phyloP scores from a whole-genome alignment of 2,888 invertebrate species.

The Chrysolina haemoptera region DNA sequence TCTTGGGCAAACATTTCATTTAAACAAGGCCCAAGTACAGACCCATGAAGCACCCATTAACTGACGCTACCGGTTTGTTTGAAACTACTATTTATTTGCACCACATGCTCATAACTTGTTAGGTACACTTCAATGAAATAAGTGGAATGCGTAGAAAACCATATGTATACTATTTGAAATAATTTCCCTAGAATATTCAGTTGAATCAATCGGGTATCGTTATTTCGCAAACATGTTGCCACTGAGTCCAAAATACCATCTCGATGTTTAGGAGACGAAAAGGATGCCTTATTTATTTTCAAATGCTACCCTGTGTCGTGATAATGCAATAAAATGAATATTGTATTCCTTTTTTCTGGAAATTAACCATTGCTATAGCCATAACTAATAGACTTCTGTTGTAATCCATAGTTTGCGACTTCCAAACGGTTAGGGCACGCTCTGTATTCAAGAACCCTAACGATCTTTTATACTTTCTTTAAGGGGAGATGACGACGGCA shows the following conservation, averaged over 20 bases:
- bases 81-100: too few relatives aligned
- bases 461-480: neutral
- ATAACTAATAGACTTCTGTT: constrained; percentile 7
- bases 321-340: constrained; percentile 3
- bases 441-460: constrained; percentile 3
- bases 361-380: constrained; percentile 11
- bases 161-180: too few relatives aligned
- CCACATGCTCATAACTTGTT: too few relatives aligned
- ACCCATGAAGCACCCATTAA: too few relatives aligned
- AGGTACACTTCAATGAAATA: too few relatives aligned
- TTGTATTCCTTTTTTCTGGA: neutral
- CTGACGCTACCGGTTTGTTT: too few relatives aligned
- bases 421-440: neutral
- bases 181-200: too few relatives aligned
- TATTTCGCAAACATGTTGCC: too few relatives aligned
- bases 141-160: too few relatives aligned
- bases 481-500: neutral
- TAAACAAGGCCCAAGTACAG: too few relatives aligned
- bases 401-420: constrained; percentile 9
- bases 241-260: neutral
- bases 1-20: too few relatives aligned
- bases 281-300: neutral
- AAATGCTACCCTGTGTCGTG: neutral
- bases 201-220: too few relatives aligned
- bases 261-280: neutral